A percentile compares a stretch with the other conserved stretches of the same genome.
phyloP scores from a whole-genome alignment of 2,113 vertebrate species.

The Axis porcinus region DNA sequence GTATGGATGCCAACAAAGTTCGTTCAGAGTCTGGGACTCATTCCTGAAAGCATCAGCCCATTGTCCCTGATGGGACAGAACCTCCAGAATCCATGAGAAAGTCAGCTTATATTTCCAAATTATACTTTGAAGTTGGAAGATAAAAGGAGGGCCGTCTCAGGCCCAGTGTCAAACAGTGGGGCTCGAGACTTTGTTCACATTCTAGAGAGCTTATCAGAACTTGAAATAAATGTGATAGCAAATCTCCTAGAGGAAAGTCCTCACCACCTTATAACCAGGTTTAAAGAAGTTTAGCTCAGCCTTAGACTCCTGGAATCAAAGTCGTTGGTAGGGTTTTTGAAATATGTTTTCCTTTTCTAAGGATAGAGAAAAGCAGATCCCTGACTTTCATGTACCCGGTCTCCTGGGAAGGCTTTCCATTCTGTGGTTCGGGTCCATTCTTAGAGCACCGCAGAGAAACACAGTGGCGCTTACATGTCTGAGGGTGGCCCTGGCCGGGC shows the following conservation, averaged over 20 bases:
- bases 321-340: slow-evolving; percentile 35
- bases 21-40: background rate
- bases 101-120: slow-evolving; percentile 58
- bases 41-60: background rate
- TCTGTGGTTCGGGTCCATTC: background rate
- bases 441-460: background rate
- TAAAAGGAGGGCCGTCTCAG: slow-evolving; percentile 59
- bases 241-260: background rate
- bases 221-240: slow-evolving; percentile 44
- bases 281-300: slow-evolving; percentile 35
- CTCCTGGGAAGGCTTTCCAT: background rate
- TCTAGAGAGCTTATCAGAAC: slow-evolving; percentile 52
- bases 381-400: slow-evolving; percentile 32
- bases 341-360: slow-evolving; percentile 56
- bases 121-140: slow-evolving; percentile 63
- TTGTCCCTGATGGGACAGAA: slow-evolving; percentile 5
- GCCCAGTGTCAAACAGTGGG: slow-evolving; percentile 22
- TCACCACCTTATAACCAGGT: background rate
- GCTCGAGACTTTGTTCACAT: slow-evolving; percentile 8
- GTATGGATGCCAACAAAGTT: background rate
- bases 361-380: slow-evolving; percentile 6
- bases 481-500: background rate
- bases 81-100: slow-evolving; percentile 31
- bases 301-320: slow-evolving; percentile 20
- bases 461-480: background rate